Conservation (phyloP, 2,888 invertebrate species). For the Zaprionus obscuricornis region DNA sequence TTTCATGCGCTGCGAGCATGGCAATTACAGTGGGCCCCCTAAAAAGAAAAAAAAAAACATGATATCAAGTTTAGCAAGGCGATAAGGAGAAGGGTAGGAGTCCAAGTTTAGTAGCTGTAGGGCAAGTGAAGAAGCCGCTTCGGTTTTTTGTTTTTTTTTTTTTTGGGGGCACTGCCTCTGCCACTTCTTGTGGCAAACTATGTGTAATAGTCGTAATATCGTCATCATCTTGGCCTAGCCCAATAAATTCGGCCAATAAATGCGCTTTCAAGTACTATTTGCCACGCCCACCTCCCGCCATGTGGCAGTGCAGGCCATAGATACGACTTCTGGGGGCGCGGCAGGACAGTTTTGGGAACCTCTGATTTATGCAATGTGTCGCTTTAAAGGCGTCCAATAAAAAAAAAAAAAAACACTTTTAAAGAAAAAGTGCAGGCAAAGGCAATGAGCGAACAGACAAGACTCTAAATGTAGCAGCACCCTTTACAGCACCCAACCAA, state of each 20-base stretch:
- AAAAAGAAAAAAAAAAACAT: background rate
- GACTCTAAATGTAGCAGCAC: too few species aligned
- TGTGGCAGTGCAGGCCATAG: too few species aligned
- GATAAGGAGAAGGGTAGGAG: too few species aligned
- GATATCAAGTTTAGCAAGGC: background rate
- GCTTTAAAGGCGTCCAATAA: conserved; percentile 16
- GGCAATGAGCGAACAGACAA: background rate
- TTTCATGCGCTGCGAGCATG: conserved; percentile 61
- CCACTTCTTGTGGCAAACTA: conserved; percentile 23
- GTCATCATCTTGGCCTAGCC: conserved; percentile 42
- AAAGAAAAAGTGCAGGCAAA: too few species aligned
- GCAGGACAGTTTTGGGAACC: conserved; percentile 16
- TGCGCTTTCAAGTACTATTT: conserved; percentile 35
- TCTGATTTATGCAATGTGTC: conserved; percentile 60
- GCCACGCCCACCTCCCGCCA: conserved; percentile 38
- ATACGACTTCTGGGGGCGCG: too few species aligned
- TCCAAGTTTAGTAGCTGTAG: too few species aligned
- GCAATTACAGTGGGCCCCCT: conserved; percentile 61
- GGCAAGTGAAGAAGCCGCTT: too few species aligned
- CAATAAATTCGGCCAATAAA: conserved; percentile 56
- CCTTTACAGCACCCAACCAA: too few species aligned
- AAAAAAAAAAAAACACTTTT: background rate
- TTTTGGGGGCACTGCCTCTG: too few species aligned
- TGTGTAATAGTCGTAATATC: conserved; percentile 50
- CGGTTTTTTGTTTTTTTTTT: too few species aligned